Evolutionary conservation across 2,888 invertebrate species (phyloP).

Genomic region (Drosophila glabriapex): DNA sequence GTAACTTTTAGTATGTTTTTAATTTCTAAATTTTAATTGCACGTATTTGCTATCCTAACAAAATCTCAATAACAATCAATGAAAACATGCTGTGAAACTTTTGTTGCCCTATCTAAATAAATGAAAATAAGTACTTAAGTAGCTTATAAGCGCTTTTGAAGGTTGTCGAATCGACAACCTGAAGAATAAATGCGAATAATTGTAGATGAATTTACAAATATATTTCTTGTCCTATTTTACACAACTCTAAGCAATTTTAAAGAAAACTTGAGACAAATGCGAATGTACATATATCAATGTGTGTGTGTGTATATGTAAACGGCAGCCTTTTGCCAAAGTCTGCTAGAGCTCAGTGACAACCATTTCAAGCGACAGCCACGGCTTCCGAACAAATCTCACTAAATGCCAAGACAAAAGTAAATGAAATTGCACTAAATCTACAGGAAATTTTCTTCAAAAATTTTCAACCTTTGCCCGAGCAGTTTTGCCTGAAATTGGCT

Average conservation of each 20-base stretch:
- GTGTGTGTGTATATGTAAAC: slow-evolving; percentile 7
- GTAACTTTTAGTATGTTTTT: not conserved
- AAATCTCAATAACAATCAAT: not conserved
- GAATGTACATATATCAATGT: slow-evolving; percentile 5
- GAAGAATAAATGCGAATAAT: slow-evolving; percentile 3
- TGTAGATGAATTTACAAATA: slow-evolving; percentile 9
- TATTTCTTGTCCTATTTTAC: not conserved
- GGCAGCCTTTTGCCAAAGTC: slow-evolving; percentile 8
- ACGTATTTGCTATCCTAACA: not conserved
- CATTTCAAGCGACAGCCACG: slow-evolving; percentile 51
- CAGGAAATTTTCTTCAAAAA: slow-evolving; percentile 58
- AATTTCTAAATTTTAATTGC: not conserved
- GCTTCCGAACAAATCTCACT: slow-evolving; percentile 72
- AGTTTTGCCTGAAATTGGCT: slow-evolving; percentile 47
- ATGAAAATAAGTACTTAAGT: slow-evolving; percentile 11
- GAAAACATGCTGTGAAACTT: not conserved
- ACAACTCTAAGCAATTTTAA: slow-evolving; percentile 7
- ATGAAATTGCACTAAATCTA: slow-evolving; percentile 82
- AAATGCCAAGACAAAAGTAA: slow-evolving; percentile 82
- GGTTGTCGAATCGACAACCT: slow-evolving; percentile 12
- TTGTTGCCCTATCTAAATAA: slow-evolving; percentile 1
- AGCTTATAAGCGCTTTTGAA: slow-evolving; percentile 18
- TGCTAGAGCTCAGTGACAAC: slow-evolving; percentile 35
- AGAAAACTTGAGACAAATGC: slow-evolving; percentile 32
- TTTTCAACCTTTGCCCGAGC: slow-evolving; percentile 68